Base-by-base conservation (phyloP, 2,888 invertebrate genomes). In the Lepidocyrtinus sp. region DNA sequence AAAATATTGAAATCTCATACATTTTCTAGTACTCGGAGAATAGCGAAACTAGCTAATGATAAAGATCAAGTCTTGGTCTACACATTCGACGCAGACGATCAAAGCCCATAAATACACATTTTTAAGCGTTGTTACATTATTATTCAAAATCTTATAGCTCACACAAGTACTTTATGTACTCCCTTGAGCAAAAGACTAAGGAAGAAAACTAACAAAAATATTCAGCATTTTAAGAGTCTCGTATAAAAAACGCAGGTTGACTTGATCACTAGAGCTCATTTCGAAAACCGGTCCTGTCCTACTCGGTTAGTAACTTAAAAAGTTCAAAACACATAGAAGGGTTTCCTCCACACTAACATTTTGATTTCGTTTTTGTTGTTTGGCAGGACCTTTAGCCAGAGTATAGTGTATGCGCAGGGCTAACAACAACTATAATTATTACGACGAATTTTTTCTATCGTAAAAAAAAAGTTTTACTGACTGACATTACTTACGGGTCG, bases 241-340 rank as follows among this genome's bases (percentile, higher is more conserved):
- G 36, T 36, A 65, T 24, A 64, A 79, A 73, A 79, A 69, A 74
- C 67, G 46, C 74, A 75, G 65, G 74, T 75, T 80, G 75, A 75
- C 74, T 79, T 63, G 71, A 78, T 72, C 67, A 59, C 24, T 63
- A 78, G 78, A 78, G 72, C 72, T 68, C 78, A 78, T 78, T 78
- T 78, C 26, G 78, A 75, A 64, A 79, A 74, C 81, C 81, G 81
- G 81, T 81, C 81, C 73, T 81, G 76, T 72, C 62, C 46, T 64
- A 75, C 36, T 81, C 72, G 81, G 76, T 81, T 81, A 81, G 81
- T 81, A 73, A 77, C 73, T 72, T 81, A 69, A n/a, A 36, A 76
- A 81, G 75, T 72, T 75, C 76, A 77, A 73, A 68, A 74, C 46
- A 45, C 22, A 45, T 69, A 15, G 2, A 63, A 24, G 21, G 15